Percentiles rank a stretch among this genome's conserved stretches.
These are phyloP conservation scores for Drosophila asahinai DNA, from an alignment of 1,140 invertebrate genomes.

Conservation along the genomic window DNA sequence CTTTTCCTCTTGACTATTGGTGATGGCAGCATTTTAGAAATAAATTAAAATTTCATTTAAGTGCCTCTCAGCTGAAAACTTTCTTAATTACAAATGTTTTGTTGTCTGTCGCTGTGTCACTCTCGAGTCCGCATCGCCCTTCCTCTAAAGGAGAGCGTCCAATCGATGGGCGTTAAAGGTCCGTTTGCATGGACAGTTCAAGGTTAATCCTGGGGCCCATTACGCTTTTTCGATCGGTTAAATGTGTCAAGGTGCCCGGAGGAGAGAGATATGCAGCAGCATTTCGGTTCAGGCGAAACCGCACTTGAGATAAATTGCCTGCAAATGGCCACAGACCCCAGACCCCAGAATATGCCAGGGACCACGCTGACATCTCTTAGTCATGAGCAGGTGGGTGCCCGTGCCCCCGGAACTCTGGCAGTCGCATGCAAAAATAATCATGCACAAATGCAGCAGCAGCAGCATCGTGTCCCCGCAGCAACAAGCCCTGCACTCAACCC, in stretches of 20 bases:
- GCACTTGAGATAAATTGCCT: conserved; percentile 51
- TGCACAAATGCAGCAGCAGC: conserved; percentile 62
- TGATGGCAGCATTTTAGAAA: conserved; percentile 76
- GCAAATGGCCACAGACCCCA: conserved; percentile 32
- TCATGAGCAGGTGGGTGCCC: conserved; percentile 47
- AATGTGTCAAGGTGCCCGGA: conserved; percentile 43
- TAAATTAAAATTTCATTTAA: conserved; percentile 84
- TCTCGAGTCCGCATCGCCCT: background rate
- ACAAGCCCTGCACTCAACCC: conserved; percentile 65
- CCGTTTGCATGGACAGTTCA: conserved; percentile 20
- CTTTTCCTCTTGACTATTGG: conserved; percentile 51
- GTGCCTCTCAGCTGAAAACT: conserved; percentile 75
- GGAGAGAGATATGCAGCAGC: conserved; percentile 11
- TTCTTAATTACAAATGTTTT: conserved; percentile 82
- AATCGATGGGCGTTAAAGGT: conserved; percentile 45
- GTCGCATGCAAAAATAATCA: conserved; percentile 71
- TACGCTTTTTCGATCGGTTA: conserved; percentile 17
- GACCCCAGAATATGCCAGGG: conserved; percentile 15
- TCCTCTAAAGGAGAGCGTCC: background rate
- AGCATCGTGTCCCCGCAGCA: conserved; percentile 46
- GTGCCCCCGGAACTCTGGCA: conserved; percentile 28
- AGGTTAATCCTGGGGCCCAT: conserved; percentile 28
- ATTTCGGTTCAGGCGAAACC: conserved; percentile 4
- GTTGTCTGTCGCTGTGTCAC: conserved; percentile 29
- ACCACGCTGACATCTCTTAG: conserved; percentile 43